These are phyloP conservation scores for Pemphigus obesinymphae DNA, from an alignment of 1,140 invertebrate species.

Conservation along the genomic window DNA sequence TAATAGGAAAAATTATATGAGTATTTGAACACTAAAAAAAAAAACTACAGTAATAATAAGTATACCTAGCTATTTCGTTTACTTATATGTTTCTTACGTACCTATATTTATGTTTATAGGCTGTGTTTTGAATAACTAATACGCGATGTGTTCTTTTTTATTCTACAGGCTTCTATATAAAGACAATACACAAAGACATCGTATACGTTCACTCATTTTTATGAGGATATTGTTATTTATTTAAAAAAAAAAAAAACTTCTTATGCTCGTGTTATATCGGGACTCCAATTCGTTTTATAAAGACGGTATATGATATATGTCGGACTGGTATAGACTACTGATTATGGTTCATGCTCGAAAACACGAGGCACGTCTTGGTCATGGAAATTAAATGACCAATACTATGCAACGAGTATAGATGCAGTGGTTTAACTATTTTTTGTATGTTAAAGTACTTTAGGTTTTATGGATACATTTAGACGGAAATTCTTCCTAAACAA, in stretches of 20 bases:
- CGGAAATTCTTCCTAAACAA: not conserved
- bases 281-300: not conserved
- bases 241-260: conserved; percentile 24
- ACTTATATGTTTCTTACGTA: no score
- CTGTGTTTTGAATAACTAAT: conserved; percentile 27
- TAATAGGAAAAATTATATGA: not conserved
- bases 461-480: not conserved
- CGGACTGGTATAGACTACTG: conserved; percentile 11
- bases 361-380: conserved; percentile 15
- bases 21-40: not conserved
- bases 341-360: not conserved
- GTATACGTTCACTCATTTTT: conserved; percentile 8
- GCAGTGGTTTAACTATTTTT: not conserved
- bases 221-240: conserved; percentile 26
- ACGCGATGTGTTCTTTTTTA: not conserved
- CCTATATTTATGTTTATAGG: no score
- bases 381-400: conserved; percentile 21
- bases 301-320: not conserved
- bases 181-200: conserved; percentile 29
- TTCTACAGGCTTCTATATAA: no score
- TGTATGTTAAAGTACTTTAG: not conserved
- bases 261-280: not conserved
- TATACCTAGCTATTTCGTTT: not conserved
- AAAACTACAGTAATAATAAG: not conserved
- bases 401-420: not conserved